These are phyloP conservation scores for Cherax destructor DNA, from an alignment of 1,140 invertebrate species.

Conservation along the genomic window DNA sequence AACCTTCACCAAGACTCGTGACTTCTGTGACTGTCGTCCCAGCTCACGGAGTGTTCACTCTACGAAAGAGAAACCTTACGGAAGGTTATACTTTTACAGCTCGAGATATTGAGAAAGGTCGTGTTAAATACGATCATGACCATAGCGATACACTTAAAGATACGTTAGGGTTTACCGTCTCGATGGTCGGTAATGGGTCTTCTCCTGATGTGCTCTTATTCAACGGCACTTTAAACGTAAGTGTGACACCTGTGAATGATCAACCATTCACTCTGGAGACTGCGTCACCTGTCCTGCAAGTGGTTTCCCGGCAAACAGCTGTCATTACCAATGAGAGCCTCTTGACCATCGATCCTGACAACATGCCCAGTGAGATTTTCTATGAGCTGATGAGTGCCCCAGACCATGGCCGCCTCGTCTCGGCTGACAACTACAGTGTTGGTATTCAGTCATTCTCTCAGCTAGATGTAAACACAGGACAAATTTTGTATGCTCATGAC, in stretches of 20 bases:
- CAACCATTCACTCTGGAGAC: constrained; percentile 89
- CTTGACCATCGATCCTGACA: constrained; percentile 91
- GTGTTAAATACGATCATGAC: constrained; percentile 91
- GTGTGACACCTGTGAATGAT: constrained; percentile 92
- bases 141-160: constrained; percentile 88
- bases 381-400: constrained; percentile 89
- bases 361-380: constrained; percentile 86
- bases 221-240: constrained; percentile 86
- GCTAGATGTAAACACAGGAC: constrained; percentile 89
- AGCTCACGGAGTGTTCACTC: constrained; percentile 72
- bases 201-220: constrained; percentile 83
- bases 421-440: constrained; percentile 75
- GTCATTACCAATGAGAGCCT: constrained; percentile 87
- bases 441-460: constrained; percentile 85
- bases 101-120: constrained; percentile 87
- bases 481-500: constrained; percentile 89
- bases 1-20: constrained; percentile 41
- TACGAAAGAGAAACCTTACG: constrained; percentile 70
- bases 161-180: constrained; percentile 84
- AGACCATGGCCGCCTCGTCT: constrained; percentile 83
- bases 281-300: constrained; percentile 83
- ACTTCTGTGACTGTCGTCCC: constrained; percentile 71
- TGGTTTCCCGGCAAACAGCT: constrained; percentile 78
- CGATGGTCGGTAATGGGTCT: constrained; percentile 77
- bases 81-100: constrained; percentile 82